Evolutionary conservation across 2,888 invertebrate genomes (phyloP).

Genomic region (Ptilodon capucinus): DNA sequence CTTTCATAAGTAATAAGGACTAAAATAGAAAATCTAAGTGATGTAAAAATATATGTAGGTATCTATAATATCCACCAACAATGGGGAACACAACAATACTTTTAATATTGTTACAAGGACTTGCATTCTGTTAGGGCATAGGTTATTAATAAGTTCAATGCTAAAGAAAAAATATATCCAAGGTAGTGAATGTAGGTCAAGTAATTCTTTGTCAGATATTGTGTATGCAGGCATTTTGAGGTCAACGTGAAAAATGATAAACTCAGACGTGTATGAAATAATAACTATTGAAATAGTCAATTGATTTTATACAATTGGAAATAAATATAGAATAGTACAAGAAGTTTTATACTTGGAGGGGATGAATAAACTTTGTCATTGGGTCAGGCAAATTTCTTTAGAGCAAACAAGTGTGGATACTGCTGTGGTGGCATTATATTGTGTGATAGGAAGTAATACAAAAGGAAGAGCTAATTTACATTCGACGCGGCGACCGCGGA

Average conservation of each 20-base stretch:
- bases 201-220: conserved; percentile 48
- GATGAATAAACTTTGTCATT: too few relatives aligned
- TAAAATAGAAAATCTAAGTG: too few relatives aligned
- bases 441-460: conserved; percentile 66
- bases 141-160: conserved; percentile 28
- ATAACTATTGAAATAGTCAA: not conserved
- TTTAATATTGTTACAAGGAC: not conserved
- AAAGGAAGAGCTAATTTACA: conserved; percentile 77
- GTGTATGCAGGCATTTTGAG: conserved; percentile 48
- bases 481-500: conserved; percentile 63
- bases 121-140: conserved; percentile 7
- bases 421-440: conserved; percentile 31
- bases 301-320: not conserved
- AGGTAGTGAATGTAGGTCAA: conserved; percentile 52
- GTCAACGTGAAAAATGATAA: conserved; percentile 38
- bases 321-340: not conserved
- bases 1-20: too few relatives aligned
- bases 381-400: too few relatives aligned
- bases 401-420: too few relatives aligned
- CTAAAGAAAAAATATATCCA: conserved; percentile 37
- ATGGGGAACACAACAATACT: too few relatives aligned
- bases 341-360: not conserved
- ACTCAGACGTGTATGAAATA: conserved; percentile 1
- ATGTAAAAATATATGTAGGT: too few relatives aligned
- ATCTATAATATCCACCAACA: too few relatives aligned